phyloP scores from a whole-genome alignment of 2,888 invertebrate genomes.

The Torymus auratus region DNA sequence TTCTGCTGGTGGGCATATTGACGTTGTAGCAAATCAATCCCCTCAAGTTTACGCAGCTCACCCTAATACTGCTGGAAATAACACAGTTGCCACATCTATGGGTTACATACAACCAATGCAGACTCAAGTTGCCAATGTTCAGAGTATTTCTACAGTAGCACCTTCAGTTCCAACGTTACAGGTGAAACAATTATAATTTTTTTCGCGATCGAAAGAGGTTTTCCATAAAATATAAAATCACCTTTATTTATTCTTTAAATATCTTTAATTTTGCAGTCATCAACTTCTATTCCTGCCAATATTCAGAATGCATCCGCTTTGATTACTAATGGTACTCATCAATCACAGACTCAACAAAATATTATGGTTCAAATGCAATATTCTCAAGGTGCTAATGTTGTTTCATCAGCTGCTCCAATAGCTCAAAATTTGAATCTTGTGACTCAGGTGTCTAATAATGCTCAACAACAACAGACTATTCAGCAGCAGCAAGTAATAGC shows the following conservation, averaged over 20 bases:
- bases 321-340: constrained; percentile 64
- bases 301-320: constrained; percentile 64
- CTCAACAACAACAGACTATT: constrained; percentile 64
- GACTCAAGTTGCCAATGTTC: constrained; percentile 62
- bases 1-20: constrained; percentile 67
- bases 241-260: too few species aligned
- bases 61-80: constrained; percentile 59
- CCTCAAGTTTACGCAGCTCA: constrained; percentile 61
- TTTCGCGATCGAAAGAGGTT: neutral
- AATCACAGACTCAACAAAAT: constrained; percentile 68
- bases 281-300: constrained; percentile 62
- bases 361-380: constrained; percentile 70
- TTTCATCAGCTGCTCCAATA: constrained; percentile 59
- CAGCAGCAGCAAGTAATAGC: constrained; percentile 64
- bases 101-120: constrained; percentile 66
- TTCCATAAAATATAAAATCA: too few species aligned
- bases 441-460: constrained; percentile 55
- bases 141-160: constrained; percentile 33
- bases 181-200: constrained; percentile 12
- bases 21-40: constrained; percentile 66
- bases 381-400: constrained; percentile 64
- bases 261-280: constrained; percentile 35
- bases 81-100: constrained; percentile 61
- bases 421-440: constrained; percentile 55
- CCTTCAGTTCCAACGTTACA: constrained; percentile 37